Conservation (phyloP, 2,797 vertebrate genomes). For the Epinephelus coioides region DNA sequence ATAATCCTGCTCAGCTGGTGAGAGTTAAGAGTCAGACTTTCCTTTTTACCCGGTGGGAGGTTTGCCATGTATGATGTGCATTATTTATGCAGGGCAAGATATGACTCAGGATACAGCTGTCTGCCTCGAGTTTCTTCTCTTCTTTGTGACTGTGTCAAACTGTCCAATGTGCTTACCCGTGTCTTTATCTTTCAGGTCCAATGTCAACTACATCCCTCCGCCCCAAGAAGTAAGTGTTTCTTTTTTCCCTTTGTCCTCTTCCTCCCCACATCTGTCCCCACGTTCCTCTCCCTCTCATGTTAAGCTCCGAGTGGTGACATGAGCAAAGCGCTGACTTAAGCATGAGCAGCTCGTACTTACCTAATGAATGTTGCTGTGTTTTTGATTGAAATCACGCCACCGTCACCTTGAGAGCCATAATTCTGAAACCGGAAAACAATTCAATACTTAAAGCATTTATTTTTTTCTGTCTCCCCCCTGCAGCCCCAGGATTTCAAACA, state of each 20-base stretch:
- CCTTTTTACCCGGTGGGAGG: slow-evolving; percentile 27
- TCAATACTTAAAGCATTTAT: not conserved
- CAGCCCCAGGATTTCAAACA: slow-evolving; percentile 96
- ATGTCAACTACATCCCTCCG: slow-evolving; percentile 84
- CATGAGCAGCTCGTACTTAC: not conserved
- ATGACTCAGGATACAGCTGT: slow-evolving; percentile 68
- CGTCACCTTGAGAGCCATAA: not conserved
- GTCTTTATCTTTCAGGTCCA: slow-evolving; percentile 80
- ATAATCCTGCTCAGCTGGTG: not conserved
- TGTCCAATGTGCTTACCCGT: slow-evolving; percentile 52
- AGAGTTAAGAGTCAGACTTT: slow-evolving; percentile 18
- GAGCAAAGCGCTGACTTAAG: slow-evolving; percentile 38
- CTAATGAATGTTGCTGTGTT: slow-evolving; percentile 8
- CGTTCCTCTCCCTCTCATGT: not conserved
- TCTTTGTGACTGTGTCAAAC: slow-evolving; percentile 50
- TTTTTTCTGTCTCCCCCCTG: slow-evolving; percentile 11
- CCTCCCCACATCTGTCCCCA: not conserved
- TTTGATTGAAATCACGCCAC: slow-evolving; percentile 10
- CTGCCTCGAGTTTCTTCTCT: slow-evolving; percentile 39
- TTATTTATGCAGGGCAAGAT: slow-evolving; percentile 63
- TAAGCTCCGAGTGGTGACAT: not conserved
- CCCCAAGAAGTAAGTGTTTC: slow-evolving; percentile 84
- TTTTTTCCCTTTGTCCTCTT: not conserved
- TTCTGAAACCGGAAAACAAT: not conserved
- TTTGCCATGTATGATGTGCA: slow-evolving; percentile 57